Conservation (phyloP, 2,113 vertebrate genomes). For the Microcebus ravelobensis region DNA sequence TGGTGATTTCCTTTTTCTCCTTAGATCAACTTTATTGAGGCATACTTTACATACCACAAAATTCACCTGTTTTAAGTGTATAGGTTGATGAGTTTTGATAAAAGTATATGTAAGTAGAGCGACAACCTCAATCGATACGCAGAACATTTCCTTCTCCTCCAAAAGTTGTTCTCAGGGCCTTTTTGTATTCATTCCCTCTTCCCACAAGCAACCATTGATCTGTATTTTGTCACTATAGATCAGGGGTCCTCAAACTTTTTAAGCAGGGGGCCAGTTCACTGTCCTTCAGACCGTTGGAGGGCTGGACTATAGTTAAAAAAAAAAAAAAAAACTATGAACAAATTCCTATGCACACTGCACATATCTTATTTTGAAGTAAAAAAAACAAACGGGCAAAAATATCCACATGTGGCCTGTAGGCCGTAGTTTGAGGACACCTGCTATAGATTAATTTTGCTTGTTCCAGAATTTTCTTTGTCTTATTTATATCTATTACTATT, state of each 20-base stretch:
- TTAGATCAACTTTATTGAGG: not conserved
- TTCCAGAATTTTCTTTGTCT: slow-evolving; percentile 40
- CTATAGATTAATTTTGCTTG: not conserved
- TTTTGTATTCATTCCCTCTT: not conserved
- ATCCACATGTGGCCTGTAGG: too few species aligned
- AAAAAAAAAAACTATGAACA: too few species aligned
- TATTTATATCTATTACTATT: not conserved
- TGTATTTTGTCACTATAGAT: not conserved
- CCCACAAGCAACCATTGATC: not conserved
- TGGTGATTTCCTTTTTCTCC: not conserved
- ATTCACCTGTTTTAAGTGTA: not conserved
- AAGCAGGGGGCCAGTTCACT: too few species aligned
- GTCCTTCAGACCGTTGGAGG: too few species aligned
- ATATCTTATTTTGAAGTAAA: too few species aligned
- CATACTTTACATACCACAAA: not conserved
- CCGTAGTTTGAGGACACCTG: too few species aligned
- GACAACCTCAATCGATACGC: not conserved
- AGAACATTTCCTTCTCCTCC: not conserved
- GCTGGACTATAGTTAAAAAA: too few species aligned
- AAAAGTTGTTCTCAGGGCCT: not conserved
- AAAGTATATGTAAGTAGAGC: not conserved
- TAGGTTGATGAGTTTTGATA: not conserved
- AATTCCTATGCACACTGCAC: too few species aligned
- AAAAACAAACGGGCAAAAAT: too few species aligned
- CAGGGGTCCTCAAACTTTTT: too few species aligned